Evolutionary conservation across 2,113 vertebrate species (phyloP).

Genomic region (Percina caprodes): DNA sequence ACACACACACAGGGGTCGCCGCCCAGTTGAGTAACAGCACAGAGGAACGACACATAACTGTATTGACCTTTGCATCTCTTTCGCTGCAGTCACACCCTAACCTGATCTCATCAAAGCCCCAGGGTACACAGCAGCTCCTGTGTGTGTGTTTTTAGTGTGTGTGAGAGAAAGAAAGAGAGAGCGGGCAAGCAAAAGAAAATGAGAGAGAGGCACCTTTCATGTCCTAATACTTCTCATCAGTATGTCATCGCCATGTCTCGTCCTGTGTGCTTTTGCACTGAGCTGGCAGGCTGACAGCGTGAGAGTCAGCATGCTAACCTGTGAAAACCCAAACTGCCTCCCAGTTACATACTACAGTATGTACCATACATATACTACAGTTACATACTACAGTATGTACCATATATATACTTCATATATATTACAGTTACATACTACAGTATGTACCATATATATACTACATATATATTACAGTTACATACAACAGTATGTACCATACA

Average conservation of each 20-base stretch:
- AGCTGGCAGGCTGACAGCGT: slow-evolving; percentile 48
- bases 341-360: no score
- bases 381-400: neutral
- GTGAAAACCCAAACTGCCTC: neutral
- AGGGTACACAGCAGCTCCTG: slow-evolving; percentile 52
- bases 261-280: slow-evolving; percentile 36
- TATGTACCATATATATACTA: no score
- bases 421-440: no score
- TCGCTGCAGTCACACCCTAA: slow-evolving; percentile 73
- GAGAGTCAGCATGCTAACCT: slow-evolving; percentile 21
- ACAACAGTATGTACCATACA: no score
- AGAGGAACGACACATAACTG: slow-evolving; percentile 68
- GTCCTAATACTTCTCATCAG: slow-evolving; percentile 58
- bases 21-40: slow-evolving; percentile 64
- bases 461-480: no score
- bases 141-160: slow-evolving; percentile 41
- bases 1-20: slow-evolving; percentile 14
- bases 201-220: slow-evolving; percentile 62
- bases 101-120: slow-evolving; percentile 69
- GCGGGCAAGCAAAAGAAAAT: slow-evolving; percentile 44
- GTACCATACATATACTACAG: no score
- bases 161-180: slow-evolving; percentile 18
- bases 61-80: slow-evolving; percentile 70
- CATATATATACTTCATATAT: neutral
- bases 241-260: slow-evolving; percentile 54